phyloP scores from a whole-genome alignment of 2,797 vertebrate genomes.

The Chaenodraco wilsoni region DNA sequence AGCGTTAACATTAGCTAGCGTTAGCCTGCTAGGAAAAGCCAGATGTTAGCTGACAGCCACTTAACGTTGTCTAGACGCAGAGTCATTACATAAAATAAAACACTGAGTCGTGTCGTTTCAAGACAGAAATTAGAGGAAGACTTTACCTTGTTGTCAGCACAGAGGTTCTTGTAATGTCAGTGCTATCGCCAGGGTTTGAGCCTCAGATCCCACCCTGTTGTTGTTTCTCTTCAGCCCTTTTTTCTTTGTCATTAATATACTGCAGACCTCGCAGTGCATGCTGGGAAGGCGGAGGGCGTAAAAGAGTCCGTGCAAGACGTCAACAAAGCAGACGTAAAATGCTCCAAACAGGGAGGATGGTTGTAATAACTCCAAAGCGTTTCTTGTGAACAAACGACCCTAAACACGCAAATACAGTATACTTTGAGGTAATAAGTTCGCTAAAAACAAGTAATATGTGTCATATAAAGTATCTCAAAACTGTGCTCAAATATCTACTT shows the following conservation, averaged over 20 bases:
- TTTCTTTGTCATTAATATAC: constrained; percentile 81
- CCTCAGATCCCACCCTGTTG: constrained; percentile 75
- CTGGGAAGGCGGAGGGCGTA: constrained; percentile 72
- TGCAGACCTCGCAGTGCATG: constrained; percentile 81
- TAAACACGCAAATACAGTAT: neutral
- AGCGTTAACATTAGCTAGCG: constrained; percentile 36
- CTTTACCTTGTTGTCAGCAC: constrained; percentile 63
- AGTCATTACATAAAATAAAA: constrained; percentile 16
- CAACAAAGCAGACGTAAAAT: constrained; percentile 49
- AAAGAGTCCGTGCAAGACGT: constrained; percentile 66
- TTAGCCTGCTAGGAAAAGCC: constrained; percentile 54
- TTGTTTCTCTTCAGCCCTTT: constrained; percentile 64
- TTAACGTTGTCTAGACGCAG: constrained; percentile 11
- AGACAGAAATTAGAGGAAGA: no score
- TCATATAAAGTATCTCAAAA: neutral
- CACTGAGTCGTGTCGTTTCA: neutral
- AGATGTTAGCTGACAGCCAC: constrained; percentile 39
- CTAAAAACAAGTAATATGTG: neutral
- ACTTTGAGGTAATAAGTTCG: neutral
- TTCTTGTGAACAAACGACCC: neutral
- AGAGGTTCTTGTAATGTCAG: neutral
- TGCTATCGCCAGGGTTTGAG: constrained; percentile 6
- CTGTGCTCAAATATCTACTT: neutral
- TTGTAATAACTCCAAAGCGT: constrained; percentile 14
- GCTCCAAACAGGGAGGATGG: constrained; percentile 20